These are phyloP conservation scores for Phyllostomus hastatus DNA, from an alignment of 2,113 vertebrate genomes.

Conservation along the genomic window DNA sequence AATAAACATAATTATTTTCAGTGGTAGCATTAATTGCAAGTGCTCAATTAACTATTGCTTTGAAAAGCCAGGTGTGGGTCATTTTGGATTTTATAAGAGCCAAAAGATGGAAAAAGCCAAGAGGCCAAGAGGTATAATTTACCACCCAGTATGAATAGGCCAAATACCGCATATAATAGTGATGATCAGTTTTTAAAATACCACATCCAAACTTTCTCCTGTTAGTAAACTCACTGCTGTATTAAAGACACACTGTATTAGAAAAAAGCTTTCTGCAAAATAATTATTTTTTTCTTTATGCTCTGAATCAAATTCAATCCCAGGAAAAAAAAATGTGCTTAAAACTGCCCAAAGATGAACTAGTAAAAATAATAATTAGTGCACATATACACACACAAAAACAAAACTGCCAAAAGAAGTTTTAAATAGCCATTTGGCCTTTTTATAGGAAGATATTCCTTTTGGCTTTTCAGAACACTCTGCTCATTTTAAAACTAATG, in stretches of 20 bases:
- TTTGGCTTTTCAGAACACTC: background rate
- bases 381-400: no score
- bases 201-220: background rate
- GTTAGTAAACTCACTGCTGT: background rate
- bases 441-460: background rate
- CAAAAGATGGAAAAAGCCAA: slow-evolving; percentile 14
- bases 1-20: background rate
- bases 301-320: background rate
- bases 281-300: background rate
- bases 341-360: background rate
- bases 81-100: slow-evolving; percentile 2
- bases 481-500: slow-evolving; percentile 32
- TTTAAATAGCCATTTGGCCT: slow-evolving; percentile 24
- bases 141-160: background rate
- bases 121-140: slow-evolving; percentile 27
- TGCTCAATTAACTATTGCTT: background rate
- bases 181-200: background rate
- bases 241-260: background rate
- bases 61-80: background rate
- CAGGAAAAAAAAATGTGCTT: background rate
- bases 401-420: background rate
- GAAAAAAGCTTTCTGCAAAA: background rate
- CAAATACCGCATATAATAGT: background rate
- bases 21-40: background rate
- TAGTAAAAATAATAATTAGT: no score